These are phyloP conservation scores for Lasioglossum pauxillum DNA, from an alignment of 2,888 invertebrate species.

Conservation along the genomic window DNA sequence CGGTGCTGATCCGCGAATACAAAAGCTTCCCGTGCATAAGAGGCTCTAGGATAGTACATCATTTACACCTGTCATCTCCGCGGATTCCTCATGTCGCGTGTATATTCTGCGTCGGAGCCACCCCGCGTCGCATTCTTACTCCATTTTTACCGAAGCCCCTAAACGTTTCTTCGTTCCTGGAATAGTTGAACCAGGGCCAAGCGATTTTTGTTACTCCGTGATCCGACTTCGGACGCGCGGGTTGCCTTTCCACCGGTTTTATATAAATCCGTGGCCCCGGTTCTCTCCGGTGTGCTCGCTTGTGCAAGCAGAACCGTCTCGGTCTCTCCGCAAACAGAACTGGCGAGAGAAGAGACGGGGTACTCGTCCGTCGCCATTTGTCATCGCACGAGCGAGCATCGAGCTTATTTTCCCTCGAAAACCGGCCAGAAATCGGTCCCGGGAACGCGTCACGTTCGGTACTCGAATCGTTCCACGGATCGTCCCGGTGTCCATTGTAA, in stretches of 20 bases:
- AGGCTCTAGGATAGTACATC: not conserved
- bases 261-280: slow-evolving; percentile 17
- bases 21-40: not conserved
- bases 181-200: slow-evolving; percentile 53
- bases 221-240: not conserved
- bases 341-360: not conserved
- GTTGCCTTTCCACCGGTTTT: slow-evolving; percentile 26
- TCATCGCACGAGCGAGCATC: not conserved
- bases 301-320: not conserved
- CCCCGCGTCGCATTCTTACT: slow-evolving; percentile 49
- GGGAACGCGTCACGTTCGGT: not conserved
- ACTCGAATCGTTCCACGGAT: slow-evolving; percentile 16
- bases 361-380: not conserved
- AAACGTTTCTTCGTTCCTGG: slow-evolving; percentile 60
- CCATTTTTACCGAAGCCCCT: slow-evolving; percentile 50
- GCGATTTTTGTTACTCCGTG: slow-evolving; percentile 34
- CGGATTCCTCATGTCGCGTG: slow-evolving; percentile 33
- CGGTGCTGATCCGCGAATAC: not conserved
- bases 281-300: not conserved
- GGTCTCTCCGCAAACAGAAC: not conserved
- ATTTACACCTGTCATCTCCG: slow-evolving; percentile 42
- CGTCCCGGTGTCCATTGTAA: slow-evolving; percentile 21
- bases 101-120: slow-evolving; percentile 39
- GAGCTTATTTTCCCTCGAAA: not conserved
- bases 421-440: not conserved